Conservation (phyloP, 2,113 vertebrate species). For the Sturnus vulgaris region DNA sequence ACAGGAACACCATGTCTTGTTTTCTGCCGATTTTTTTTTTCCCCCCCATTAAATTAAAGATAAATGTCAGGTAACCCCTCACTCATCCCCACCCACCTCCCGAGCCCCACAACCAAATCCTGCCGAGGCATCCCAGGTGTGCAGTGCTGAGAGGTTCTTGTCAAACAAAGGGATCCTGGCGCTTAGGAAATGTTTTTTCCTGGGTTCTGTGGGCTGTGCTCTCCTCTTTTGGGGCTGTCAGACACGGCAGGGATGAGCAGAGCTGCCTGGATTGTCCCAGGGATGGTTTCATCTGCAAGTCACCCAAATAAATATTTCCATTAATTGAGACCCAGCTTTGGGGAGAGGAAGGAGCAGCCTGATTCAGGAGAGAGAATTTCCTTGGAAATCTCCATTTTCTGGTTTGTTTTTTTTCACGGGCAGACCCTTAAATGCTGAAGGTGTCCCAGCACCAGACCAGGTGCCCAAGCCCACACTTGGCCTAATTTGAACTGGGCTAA, state of each 20-base stretch:
- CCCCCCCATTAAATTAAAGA: conserved; percentile 40
- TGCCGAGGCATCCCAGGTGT: conserved; percentile 68
- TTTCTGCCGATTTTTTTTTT: background rate
- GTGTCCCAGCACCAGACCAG: background rate
- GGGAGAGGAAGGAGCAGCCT: conserved; percentile 7
- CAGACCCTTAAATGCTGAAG: background rate
- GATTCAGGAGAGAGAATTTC: background rate
- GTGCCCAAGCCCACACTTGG: background rate
- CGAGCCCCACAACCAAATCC: conserved; percentile 58
- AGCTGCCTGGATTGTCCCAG: conserved; percentile 68
- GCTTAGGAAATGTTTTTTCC: conserved; percentile 68
- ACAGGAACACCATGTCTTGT: background rate
- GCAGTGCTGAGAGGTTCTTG: conserved; percentile 31
- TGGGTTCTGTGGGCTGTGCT: conserved; percentile 59
- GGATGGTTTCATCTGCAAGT: conserved; percentile 70
- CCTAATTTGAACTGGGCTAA: background rate
- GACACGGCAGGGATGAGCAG: conserved; percentile 62
- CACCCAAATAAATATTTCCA: conserved; percentile 67
- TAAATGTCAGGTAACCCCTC: conserved; percentile 68
- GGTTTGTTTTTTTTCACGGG: conserved; percentile 7
- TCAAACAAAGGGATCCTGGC: conserved; percentile 74
- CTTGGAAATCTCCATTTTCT: background rate
- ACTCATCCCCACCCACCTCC: conserved; percentile 41
- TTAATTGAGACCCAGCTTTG: conserved; percentile 32
- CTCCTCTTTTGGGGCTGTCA: conserved; percentile 61